Conservation (phyloP, 2,797 vertebrate species). For the Falco biarmicus region DNA sequence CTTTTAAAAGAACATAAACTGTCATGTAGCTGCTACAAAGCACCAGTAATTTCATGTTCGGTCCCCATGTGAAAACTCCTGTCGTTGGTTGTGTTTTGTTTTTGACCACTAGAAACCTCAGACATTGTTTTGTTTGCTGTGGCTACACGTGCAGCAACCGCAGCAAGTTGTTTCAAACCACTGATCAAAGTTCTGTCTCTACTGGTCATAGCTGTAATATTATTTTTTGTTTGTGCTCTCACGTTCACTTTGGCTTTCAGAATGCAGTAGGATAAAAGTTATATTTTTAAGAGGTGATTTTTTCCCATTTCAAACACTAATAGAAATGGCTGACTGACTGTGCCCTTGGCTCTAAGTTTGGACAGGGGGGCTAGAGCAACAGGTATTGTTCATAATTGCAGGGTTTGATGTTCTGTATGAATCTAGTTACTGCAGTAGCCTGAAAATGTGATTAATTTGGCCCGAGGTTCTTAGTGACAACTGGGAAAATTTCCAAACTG, state of each 20-base stretch:
- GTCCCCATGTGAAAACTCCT: background rate
- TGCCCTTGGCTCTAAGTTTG: background rate
- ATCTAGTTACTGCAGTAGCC: background rate
- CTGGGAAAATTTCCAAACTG: constrained; percentile 40
- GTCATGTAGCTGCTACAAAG: background rate
- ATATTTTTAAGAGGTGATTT: background rate
- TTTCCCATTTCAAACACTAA: background rate
- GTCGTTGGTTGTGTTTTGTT: background rate
- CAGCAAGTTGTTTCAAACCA: constrained; percentile 36
- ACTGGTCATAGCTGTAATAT: background rate
- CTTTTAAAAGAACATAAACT: background rate
- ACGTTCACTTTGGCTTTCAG: background rate
- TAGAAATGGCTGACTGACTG: background rate
- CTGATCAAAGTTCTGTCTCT: constrained; percentile 20
- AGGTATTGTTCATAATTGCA: background rate
- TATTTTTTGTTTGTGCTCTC: background rate
- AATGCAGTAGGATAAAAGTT: background rate
- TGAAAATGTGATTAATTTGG: constrained; percentile 37
- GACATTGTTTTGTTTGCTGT: constrained; percentile 28
- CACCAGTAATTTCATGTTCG: background rate
- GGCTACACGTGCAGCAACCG: constrained; percentile 32
- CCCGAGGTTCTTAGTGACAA: background rate
- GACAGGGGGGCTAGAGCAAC: background rate
- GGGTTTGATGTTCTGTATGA: background rate
- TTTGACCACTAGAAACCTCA: constrained; percentile 33